Evolutionary conservation across 1,140 invertebrate genomes (phyloP).

Genomic region (Camponotus pennsylvanicus): DNA sequence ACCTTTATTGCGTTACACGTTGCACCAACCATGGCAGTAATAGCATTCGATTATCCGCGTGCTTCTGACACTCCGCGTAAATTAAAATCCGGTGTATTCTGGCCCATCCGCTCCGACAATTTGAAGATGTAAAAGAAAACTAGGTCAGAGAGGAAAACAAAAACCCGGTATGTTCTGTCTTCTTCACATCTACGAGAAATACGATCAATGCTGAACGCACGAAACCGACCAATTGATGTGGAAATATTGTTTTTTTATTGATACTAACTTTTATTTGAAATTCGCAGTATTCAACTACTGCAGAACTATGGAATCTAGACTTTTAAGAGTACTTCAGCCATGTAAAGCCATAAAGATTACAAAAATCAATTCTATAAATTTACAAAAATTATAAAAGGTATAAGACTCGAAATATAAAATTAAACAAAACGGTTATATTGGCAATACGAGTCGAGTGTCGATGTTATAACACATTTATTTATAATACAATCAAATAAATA

Average conservation of each 20-base stretch:
- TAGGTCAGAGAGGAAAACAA: slow-evolving; percentile 46
- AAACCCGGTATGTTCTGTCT: slow-evolving; percentile 23
- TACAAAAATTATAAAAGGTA: no score
- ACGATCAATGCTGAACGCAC: slow-evolving; percentile 42
- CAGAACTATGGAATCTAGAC: slow-evolving; percentile 34
- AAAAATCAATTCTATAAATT: slow-evolving; percentile 7
- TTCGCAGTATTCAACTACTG: background rate
- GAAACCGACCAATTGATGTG: slow-evolving; percentile 31
- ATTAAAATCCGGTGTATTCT: slow-evolving; percentile 49
- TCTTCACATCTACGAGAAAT: slow-evolving; percentile 21
- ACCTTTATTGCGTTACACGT: slow-evolving; percentile 73
- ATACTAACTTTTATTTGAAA: slow-evolving; percentile 39
- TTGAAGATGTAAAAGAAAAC: slow-evolving; percentile 57
- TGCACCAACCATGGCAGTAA: slow-evolving; percentile 56
- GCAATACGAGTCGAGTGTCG: no score
- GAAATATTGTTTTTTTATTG: slow-evolving; percentile 12
- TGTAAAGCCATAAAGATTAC: background rate
- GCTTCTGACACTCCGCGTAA: slow-evolving; percentile 41
- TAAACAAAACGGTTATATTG: no score
- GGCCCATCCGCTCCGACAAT: slow-evolving; percentile 45
- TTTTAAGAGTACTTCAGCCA: background rate
- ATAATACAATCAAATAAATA: no score
- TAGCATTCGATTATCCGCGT: slow-evolving; percentile 69
- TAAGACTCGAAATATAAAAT: no score
- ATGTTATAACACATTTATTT: no score